Base-by-base conservation (phyloP, 2,888 invertebrate species). In the Serripes groenlandicus region DNA sequence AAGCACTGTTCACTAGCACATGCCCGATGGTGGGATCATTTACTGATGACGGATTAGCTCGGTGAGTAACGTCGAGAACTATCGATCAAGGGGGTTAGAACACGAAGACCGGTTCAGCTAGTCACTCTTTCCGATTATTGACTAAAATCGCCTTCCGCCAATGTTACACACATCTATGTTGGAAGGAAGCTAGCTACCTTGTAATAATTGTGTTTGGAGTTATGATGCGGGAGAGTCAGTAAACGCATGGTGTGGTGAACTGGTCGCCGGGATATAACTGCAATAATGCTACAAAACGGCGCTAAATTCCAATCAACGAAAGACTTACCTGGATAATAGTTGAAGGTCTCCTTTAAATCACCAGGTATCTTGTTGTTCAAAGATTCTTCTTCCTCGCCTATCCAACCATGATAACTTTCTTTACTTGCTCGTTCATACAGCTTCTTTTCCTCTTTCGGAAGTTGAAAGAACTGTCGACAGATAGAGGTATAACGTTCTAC, bases 281-380 rank as follows among this genome's bases (percentile, higher is more conserved):
- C 7, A 42, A 42, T 42, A 15, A 7, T 42, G 42, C 15, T 42
- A 42, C 42, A 42, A 15, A 42, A 15, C 42, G 15, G 15, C 7
- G 42, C 7, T 11, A 3, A 21, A 21, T 1, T 3, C 2, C 15
- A 21, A 3, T 49, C 2, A 1, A 21, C 15, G 21, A 5, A 15
- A 49, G 21, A 49, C 15, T 49, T 42, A 32, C 66, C 30, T n/a
- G 72, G 75, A 11, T 35, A 69, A 60, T 42, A 81, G 49, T 81
- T 81, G 23, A 77, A 81, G 0, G 81, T 64, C 35, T 81, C 81
- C 54, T 81, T 81, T 37, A 73, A 32, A n/a, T 81, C 81, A 0
- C 81, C 81, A 21, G 76, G 72, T 56, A 62, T 58, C 18, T 77
- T 68, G 18, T 68, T 60, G 37, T 73, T 68, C 35, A 81, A 34